Conservation (phyloP, 2,888 invertebrate genomes). For the Eremobia ochroleuca region DNA sequence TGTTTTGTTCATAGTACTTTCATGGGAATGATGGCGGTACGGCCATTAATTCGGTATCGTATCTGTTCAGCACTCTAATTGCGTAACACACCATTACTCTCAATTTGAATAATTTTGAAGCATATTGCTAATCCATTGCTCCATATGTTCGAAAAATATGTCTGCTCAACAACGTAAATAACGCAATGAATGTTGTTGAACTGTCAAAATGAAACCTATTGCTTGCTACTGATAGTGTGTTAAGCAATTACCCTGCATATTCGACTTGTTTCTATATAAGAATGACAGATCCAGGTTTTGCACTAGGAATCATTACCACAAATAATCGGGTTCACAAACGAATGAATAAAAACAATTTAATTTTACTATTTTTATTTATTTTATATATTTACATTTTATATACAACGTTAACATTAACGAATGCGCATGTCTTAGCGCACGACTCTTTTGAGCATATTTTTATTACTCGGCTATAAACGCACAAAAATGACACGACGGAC, state of each 20-base stretch:
- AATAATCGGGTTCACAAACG: not conserved
- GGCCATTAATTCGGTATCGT: not conserved
- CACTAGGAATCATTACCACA: not conserved
- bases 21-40: not conserved
- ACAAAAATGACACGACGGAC: conserved; percentile 42
- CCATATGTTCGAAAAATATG: no score
- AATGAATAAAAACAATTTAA: conserved; percentile 54
- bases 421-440: conserved; percentile 78
- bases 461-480: conserved; percentile 62
- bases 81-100: no score
- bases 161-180: no score
- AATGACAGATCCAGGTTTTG: not conserved
- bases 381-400: conserved; percentile 90
- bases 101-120: no score
- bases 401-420: conserved; percentile 85
- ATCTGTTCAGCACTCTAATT: no score
- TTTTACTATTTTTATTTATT: conserved; percentile 88
- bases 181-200: no score
- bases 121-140: no score
- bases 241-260: no score
- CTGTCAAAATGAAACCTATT: no score
- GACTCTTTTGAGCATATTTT: conserved; percentile 86
- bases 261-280: not conserved
- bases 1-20: not conserved
- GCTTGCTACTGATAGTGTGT: no score